phyloP scores from a whole-genome alignment of 30 jellyfish, hydroid and myxozoan species.

The Aurelia sp. region DNA sequence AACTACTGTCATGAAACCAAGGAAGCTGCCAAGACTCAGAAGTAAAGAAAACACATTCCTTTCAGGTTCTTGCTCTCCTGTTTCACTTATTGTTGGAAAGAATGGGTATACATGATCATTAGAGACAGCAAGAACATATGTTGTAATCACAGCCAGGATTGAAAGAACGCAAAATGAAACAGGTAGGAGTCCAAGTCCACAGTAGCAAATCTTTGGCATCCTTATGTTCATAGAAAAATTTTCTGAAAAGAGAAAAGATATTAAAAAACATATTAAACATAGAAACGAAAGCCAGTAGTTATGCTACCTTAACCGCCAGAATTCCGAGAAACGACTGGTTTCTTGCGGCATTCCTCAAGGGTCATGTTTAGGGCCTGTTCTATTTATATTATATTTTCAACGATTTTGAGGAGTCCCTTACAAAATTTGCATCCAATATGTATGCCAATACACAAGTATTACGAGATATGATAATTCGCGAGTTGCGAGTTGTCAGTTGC shows the following conservation, averaged over 20 bases:
- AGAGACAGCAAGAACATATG: conserved; percentile 81
- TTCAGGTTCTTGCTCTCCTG: conserved; percentile 92
- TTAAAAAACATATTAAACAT: too few relatives aligned
- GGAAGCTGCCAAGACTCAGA: conserved; percentile 79
- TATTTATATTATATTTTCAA: too few relatives aligned
- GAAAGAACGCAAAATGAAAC: conserved; percentile 61
- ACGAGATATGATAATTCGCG: too few relatives aligned
- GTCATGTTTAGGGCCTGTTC: too few relatives aligned
- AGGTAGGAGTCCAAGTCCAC: conserved; percentile 86
- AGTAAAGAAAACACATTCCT: conserved; percentile 83
- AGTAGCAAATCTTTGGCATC: conserved; percentile 42
- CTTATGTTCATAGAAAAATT: conserved; percentile 20
- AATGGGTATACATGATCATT: conserved; percentile 74
- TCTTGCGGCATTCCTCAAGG: too few relatives aligned
- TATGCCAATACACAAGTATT: too few relatives aligned
- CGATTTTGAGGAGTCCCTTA: too few relatives aligned
- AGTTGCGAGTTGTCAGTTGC: too few relatives aligned
- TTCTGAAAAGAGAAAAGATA: conserved; percentile 12
- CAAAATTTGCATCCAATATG: too few relatives aligned
- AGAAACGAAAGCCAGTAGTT: too few relatives aligned
- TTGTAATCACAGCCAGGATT: conserved; percentile 61
- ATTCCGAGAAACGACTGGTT: too few relatives aligned
- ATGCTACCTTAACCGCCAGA: too few relatives aligned
- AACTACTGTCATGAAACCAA: conserved; percentile 63
- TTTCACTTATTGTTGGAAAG: conserved; percentile 93